Base-by-base conservation (phyloP, 1,140 invertebrate genomes). In the Achroia grisella region DNA sequence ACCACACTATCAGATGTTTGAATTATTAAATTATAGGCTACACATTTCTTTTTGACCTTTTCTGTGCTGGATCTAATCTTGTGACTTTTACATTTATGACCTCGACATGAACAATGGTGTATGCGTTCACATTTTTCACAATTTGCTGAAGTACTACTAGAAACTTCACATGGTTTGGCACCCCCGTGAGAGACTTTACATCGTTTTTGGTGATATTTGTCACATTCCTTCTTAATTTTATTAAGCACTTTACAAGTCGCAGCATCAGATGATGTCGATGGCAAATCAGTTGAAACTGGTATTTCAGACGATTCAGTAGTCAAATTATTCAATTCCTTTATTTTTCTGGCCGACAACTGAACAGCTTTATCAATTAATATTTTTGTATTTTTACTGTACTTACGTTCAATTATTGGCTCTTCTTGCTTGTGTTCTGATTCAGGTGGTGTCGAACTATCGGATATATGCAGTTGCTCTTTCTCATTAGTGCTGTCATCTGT, bases 1-100 rank as follows among this genome's bases (percentile, higher is more conserved):
- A 73, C 44, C 44, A 86, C 39, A 48, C 86, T 86, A 37, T 87
- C 84, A 6, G 82, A 83, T 4, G 77, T 78, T 53, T 86, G 76
- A 32, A 87, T 56, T 34, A 86, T 78, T 17, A 87, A 56, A 47
- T 87, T 84, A 45, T 87, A 87, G 13, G 84, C 86, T 0, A 87
- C 51, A 36, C 78, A 71, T 60, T 81, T 85, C 41, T 73, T 79
- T 30, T 71, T 71, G 5, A 43, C n/a, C 30, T 76, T 81, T 10
- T 81, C 76, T 12, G 48, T 46, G 11, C 37, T 34, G 11, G 35
- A 10, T 49, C 71, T 78, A 8, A 43, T 40, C 46, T 61, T 78
- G 27, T 74, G 62, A n/a, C 28, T 52, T 56, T 62, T 75, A 43
- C 79, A 82, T 59, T 65, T 74, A 17, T 78, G 62, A 11, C 53